Conservation (phyloP, 2,113 vertebrate species). For the Regulus satrapa region DNA sequence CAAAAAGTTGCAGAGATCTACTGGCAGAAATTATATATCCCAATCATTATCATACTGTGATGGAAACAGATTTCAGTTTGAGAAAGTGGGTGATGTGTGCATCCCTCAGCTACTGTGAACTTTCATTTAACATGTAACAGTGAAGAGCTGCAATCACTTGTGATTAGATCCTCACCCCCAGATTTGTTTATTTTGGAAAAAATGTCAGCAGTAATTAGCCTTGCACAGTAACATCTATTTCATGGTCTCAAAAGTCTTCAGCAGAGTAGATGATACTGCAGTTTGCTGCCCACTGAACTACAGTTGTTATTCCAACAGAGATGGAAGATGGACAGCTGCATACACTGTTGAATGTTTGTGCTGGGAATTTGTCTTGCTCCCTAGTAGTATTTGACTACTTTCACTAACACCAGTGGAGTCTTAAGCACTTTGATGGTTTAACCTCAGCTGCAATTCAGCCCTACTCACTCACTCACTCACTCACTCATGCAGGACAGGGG, state of each 20-base stretch:
- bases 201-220: neutral
- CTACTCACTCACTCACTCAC: neutral
- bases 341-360: neutral
- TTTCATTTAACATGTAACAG: neutral
- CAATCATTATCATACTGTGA: neutral
- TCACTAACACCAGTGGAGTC: neutral
- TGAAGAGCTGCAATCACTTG: neutral
- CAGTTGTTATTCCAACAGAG: neutral
- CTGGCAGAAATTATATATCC: neutral
- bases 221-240: neutral
- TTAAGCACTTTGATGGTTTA: neutral
- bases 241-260: neutral
- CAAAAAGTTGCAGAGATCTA: neutral
- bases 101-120: neutral
- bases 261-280: neutral
- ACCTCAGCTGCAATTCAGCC: neutral
- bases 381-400: neutral
- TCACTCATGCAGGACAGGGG: neutral
- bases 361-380: neutral
- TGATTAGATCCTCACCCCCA: neutral
- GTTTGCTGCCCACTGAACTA: neutral
- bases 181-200: constrained; percentile 4
- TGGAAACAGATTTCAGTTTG: neutral
- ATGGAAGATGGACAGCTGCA: neutral
- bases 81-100: neutral